phyloP scores from a whole-genome alignment of 37 sponge, comb jelly and placozoan genomes.

The Dysidea cf. avara region DNA sequence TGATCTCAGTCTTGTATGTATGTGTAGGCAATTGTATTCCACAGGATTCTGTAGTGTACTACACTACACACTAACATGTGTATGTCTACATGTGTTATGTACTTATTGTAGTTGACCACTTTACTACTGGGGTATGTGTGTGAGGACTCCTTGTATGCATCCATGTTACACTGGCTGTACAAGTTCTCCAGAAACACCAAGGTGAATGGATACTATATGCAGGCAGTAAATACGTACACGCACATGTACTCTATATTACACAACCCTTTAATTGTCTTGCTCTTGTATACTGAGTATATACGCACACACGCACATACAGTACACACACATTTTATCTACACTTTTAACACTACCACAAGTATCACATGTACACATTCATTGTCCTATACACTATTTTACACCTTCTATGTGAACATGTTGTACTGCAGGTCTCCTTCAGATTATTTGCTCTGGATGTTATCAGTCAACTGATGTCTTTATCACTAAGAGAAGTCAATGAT shows the following conservation, averaged over 20 bases:
- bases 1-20: no score
- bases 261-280: neutral
- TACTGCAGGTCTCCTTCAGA: conserved; percentile 38
- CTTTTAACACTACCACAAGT: neutral
- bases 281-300: neutral
- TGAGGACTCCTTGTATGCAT: conserved; percentile 32
- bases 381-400: no score
- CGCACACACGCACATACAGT: conserved; percentile 2
- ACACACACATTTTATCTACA: neutral
- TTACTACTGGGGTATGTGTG: no score
- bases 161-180: conserved; percentile 66
- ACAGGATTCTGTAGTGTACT: no score
- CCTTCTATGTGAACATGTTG: neutral
- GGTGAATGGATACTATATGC: conserved; percentile 3
- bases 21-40: no score
- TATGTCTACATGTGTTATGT: no score
- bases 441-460: conserved; percentile 72
- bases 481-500: neutral
- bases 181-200: conserved; percentile 69
- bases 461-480: conserved; percentile 22
- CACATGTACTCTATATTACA: conserved; percentile 5
- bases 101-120: no score
- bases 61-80: no score
- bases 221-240: neutral
- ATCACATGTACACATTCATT: no score